These are phyloP conservation scores for Caenorhabditis elegans DNA, from an alignment of 1,140 invertebrate genomes.

Conservation along the genomic window DNA sequence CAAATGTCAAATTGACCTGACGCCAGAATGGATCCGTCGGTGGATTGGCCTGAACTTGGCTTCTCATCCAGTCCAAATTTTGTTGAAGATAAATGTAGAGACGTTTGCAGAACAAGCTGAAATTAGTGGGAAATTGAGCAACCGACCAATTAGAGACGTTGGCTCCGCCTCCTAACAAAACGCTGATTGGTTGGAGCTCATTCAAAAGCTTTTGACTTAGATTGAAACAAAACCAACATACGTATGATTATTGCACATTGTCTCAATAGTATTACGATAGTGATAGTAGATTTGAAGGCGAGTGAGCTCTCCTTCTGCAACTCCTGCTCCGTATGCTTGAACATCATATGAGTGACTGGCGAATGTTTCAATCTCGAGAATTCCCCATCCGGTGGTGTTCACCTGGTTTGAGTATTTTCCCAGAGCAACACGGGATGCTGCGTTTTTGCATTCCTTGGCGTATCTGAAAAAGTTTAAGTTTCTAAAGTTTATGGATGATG, in stretches of 20 bases:
- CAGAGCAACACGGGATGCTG: conserved; percentile 49
- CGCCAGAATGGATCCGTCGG: conserved; percentile 58
- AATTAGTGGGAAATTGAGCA: not conserved
- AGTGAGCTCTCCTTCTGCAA: conserved; percentile 61
- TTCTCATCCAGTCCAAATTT: conserved; percentile 61
- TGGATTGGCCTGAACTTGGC: conserved; percentile 46
- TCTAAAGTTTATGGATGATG: no score
- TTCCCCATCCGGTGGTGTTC: conserved; percentile 63
- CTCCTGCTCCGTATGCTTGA: conserved; percentile 64
- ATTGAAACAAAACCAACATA: no score
- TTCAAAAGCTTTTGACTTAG: no score
- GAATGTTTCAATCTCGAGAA: conserved; percentile 64
- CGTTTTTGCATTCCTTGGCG: conserved; percentile 33
- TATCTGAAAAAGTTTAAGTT: not conserved
- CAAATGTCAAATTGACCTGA: conserved; percentile 60
- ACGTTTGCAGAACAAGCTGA: conserved; percentile 52
- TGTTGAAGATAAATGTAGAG: conserved; percentile 52
- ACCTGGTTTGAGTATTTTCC: conserved; percentile 61
- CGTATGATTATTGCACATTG: conserved; percentile 49
- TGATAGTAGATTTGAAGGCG: conserved; percentile 63
- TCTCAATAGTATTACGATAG: conserved; percentile 58
- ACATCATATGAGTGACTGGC: conserved; percentile 51
- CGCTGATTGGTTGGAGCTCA: no score
- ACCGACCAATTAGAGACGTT: no score
- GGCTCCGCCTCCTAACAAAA: no score